Conservation (phyloP, 2,113 vertebrate genomes). For the Odobenus rosmarus region DNA sequence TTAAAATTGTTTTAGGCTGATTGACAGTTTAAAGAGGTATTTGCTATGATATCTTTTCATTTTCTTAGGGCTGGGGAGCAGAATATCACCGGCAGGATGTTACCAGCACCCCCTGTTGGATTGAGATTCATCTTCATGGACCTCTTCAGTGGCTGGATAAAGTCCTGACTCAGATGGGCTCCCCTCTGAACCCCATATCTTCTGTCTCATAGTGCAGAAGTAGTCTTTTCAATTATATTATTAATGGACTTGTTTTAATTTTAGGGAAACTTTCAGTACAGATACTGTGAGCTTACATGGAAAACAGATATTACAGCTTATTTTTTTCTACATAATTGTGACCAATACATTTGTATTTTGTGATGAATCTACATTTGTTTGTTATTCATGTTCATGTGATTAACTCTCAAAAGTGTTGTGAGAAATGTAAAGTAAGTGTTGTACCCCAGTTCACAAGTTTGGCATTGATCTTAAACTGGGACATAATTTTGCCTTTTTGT, state of each 20-base stretch:
- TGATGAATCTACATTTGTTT: constrained; percentile 84
- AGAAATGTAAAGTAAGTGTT: constrained; percentile 76
- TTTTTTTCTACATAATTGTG: constrained; percentile 84
- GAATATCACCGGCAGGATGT: constrained; percentile 98
- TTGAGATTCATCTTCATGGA: constrained; percentile 98
- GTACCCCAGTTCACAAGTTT: constrained; percentile 53
- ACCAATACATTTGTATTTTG: constrained; percentile 88
- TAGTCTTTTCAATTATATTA: constrained; percentile 73
- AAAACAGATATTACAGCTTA: constrained; percentile 83
- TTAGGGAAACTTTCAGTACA: constrained; percentile 86
- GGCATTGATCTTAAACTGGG: constrained; percentile 79
- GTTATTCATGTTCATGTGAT: constrained; percentile 77
- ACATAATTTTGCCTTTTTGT: constrained; percentile 77
- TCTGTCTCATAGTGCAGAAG: constrained; percentile 96
- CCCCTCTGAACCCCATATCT: constrained; percentile 97
- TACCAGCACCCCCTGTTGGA: constrained; percentile 99
- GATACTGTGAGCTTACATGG: constrained; percentile 87
- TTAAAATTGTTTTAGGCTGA: neutral
- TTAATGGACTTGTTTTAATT: constrained; percentile 87
- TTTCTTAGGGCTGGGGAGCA: constrained; percentile 95
- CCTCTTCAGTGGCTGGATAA: constrained; percentile 99
- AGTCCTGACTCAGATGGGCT: constrained; percentile 99
- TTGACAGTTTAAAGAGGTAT: neutral
- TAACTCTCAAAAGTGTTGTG: constrained; percentile 80
- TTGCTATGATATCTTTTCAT: constrained; percentile 33